phyloP scores from a whole-genome alignment of 2,113 vertebrate species.

The Cochlearius cochlearius region DNA sequence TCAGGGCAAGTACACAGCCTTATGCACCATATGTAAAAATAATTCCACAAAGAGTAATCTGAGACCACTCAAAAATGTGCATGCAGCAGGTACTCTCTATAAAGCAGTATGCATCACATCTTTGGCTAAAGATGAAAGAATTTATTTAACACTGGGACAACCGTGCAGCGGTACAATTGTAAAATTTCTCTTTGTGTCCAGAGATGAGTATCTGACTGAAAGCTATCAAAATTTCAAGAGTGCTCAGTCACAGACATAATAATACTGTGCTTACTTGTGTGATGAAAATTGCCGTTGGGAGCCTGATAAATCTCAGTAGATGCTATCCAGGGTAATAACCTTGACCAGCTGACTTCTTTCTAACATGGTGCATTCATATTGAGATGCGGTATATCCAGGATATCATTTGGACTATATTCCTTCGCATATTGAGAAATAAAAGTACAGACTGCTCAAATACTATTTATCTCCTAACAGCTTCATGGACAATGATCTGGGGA shows the following conservation, averaged over 20 bases:
- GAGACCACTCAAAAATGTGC: not conserved
- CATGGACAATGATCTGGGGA: not conserved
- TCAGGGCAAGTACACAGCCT: not conserved
- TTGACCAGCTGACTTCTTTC: not conserved
- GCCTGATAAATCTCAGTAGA: conserved; percentile 7
- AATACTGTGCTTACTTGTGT: not conserved
- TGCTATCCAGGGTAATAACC: not conserved
- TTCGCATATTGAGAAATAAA: not conserved
- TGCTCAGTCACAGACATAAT: not conserved
- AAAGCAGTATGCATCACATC: not conserved
- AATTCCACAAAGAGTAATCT: not conserved
- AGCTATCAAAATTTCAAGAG: conserved; percentile 24
- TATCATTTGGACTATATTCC: not conserved
- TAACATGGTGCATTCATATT: not conserved
- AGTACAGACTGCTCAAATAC: not conserved
- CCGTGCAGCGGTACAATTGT: not conserved
- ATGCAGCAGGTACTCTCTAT: not conserved
- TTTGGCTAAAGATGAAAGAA: not conserved
- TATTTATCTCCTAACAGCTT: not conserved
- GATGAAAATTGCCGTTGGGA: not conserved
- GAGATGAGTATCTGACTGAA: conserved; percentile 19
- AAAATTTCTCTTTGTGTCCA: conserved; percentile 26
- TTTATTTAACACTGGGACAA: not conserved
- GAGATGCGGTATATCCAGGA: not conserved
- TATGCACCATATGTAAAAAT: not conserved